These are phyloP conservation scores for Bursaphelenchus mucronatus DNA, from an alignment of 1,140 invertebrate genomes.

Conservation along the genomic window DNA sequence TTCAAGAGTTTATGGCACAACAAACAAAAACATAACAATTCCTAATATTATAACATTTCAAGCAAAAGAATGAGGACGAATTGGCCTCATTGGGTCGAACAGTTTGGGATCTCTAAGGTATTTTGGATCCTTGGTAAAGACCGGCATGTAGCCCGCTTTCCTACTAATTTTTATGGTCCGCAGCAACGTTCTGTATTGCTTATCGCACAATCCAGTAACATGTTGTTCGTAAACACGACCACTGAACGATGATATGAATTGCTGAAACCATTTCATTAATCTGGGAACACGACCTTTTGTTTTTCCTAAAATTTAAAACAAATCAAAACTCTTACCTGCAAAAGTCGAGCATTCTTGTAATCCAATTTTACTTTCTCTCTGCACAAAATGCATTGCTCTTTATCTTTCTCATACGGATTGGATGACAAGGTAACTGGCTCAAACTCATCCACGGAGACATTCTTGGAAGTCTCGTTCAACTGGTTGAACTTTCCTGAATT, in stretches of 20 bases:
- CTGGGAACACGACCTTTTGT: too few species aligned
- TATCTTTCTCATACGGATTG: conserved; percentile 78
- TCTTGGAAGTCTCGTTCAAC: background rate
- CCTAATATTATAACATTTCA: conserved; percentile 11
- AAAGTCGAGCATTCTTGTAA: conserved; percentile 80
- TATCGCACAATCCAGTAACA: conserved; percentile 70
- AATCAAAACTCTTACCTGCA: conserved; percentile 66
- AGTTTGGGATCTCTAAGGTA: conserved; percentile 78
- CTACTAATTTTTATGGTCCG: conserved; percentile 52
- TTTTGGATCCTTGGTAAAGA: conserved; percentile 71
- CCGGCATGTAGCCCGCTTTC: conserved; percentile 69
- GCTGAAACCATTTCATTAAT: conserved; percentile 57
- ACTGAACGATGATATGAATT: conserved; percentile 89
- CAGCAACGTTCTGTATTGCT: conserved; percentile 55
- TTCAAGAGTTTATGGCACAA: too few species aligned
- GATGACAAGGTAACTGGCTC: conserved; percentile 68
- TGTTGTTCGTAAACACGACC: conserved; percentile 82
- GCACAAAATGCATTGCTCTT: conserved; percentile 77
- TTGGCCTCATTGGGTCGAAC: conserved; percentile 76
- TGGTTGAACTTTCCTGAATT: too few species aligned
- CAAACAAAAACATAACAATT: too few species aligned
- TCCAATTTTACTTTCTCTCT: conserved; percentile 75
- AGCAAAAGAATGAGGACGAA: conserved; percentile 69
- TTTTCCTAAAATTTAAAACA: too few species aligned
- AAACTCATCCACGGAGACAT: conserved; percentile 21